Evolutionary conservation across 2,113 vertebrate genomes (phyloP).

Genomic region (Dromaius novaehollandiae): DNA sequence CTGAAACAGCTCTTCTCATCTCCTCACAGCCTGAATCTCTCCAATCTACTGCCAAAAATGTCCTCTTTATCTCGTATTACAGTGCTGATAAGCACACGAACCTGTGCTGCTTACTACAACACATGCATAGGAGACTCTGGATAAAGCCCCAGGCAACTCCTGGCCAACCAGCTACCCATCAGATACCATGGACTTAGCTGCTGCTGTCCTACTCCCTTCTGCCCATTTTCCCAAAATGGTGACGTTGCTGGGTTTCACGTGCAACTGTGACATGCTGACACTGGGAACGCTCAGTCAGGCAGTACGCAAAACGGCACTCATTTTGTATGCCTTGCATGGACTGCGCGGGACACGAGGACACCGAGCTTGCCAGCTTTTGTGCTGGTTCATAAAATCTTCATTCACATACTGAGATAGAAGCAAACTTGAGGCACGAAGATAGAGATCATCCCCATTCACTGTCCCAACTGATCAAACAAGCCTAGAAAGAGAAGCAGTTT

Average conservation of each 20-base stretch:
- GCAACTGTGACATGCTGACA: accelerated
- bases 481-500: not conserved
- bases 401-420: not conserved
- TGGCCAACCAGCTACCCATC: not conserved
- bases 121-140: accelerated
- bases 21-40: not conserved
- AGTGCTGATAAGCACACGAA: not conserved
- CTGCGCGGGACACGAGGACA: not conserved
- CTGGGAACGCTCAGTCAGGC: accelerated
- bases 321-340: not conserved
- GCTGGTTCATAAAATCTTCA: not conserved
- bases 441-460: not conserved
- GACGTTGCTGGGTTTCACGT: not conserved
- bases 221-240: not conserved
- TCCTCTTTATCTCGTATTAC: not conserved
- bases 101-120: not conserved
- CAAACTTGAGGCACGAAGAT: not conserved
- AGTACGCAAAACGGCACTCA: not conserved
- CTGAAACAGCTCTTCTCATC: not conserved
- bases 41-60: not conserved
- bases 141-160: not conserved
- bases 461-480: not conserved
- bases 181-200: not conserved
- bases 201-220: not conserved
- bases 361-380: not conserved